Evolutionary conservation across 2,113 vertebrate genomes (phyloP).

Genomic region (Odocoileus hemionus): DNA sequence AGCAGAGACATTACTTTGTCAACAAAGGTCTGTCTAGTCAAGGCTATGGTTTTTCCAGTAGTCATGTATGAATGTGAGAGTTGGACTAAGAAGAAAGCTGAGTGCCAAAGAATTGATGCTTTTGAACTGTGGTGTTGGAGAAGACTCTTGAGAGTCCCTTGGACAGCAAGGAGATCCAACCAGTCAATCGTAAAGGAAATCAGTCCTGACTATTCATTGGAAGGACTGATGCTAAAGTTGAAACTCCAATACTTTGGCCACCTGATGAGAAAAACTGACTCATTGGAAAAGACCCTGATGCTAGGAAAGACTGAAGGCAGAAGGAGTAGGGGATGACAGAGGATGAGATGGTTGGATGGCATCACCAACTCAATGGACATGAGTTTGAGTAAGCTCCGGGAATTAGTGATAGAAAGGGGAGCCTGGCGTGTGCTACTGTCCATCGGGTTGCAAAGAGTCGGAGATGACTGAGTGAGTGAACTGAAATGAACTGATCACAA

Average conservation of each 20-base stretch:
- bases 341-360: not conserved
- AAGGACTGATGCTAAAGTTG: not conserved
- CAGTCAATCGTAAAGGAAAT: not conserved
- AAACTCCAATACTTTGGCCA: not conserved
- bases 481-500: not conserved
- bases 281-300: not conserved
- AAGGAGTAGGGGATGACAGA: not conserved
- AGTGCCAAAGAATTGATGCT: accelerated
- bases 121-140: not conserved
- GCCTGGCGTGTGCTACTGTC: not conserved
- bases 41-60: not conserved
- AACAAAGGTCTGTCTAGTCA: not conserved
- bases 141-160: not conserved
- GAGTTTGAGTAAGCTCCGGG: not conserved
- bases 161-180: not conserved
- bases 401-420: not conserved
- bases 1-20: not conserved
- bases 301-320: not conserved
- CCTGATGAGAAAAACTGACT: not conserved
- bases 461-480: not conserved
- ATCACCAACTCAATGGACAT: not conserved
- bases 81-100: not conserved
- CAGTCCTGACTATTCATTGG: not conserved
- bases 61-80: not conserved
- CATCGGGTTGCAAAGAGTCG: not conserved